A percentile compares a stretch with the other conserved stretches of the same genome.
phyloP scores from a whole-genome alignment of 2,797 vertebrate genomes.

The Anolis apletophallus region DNA sequence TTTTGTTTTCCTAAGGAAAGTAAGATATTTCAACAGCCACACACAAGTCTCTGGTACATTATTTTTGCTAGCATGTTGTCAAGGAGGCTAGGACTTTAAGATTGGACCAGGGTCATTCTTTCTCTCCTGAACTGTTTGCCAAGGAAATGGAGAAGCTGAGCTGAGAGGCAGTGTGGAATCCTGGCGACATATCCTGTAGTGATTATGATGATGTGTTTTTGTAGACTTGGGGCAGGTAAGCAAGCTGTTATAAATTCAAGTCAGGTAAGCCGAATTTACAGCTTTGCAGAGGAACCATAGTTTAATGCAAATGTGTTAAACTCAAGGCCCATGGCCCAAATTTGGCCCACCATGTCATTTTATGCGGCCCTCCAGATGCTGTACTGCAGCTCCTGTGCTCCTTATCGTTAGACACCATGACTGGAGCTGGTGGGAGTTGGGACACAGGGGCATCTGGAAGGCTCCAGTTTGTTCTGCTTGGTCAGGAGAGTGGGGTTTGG shows the following conservation, averaged over 20 bases:
- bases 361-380: no score
- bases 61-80: slow-evolving; percentile 18
- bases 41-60: slow-evolving; percentile 38
- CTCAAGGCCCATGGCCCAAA: no score
- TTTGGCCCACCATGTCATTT: no score
- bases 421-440: no score
- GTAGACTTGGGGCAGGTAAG: background rate
- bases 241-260: background rate
- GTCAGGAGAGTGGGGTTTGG: no score
- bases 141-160: no score
- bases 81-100: slow-evolving; percentile 20
- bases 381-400: no score
- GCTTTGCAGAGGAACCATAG: background rate
- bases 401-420: no score
- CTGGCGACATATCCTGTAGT: background rate
- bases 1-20: slow-evolving; percentile 56
- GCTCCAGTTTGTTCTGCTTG: no score
- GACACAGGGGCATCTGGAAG: no score
- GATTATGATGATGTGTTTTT: background rate
- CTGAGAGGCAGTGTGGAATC: background rate
- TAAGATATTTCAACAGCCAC: slow-evolving; percentile 46
- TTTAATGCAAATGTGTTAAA: background rate
- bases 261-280: no score
- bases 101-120: background rate
- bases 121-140: slow-evolving; percentile 5